These are phyloP conservation scores for Melolontha melolontha DNA, from an alignment of 2,888 invertebrate genomes.

Conservation along the genomic window DNA sequence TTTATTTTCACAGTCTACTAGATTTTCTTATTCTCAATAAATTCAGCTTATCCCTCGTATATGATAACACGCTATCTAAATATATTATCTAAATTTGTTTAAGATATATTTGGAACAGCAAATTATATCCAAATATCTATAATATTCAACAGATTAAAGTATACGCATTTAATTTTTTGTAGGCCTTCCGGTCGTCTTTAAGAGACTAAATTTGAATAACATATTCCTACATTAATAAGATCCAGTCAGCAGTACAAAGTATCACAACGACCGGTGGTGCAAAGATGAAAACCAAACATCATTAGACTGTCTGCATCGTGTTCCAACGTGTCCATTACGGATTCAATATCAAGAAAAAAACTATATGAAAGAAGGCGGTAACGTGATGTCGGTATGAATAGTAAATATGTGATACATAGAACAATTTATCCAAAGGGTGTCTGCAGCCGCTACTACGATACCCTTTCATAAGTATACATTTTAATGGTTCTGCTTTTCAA, in stretches of 20 bases:
- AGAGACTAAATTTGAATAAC: constrained; percentile 27
- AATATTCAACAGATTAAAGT: too few relatives aligned
- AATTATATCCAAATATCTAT: too few relatives aligned
- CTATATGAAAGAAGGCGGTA: constrained; percentile 51
- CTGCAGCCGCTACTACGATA: constrained; percentile 51
- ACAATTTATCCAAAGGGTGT: constrained; percentile 49
- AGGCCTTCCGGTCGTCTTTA: constrained; percentile 3
- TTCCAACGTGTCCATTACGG: constrained; percentile 51
- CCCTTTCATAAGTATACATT: constrained; percentile 49
- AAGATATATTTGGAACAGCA: too few relatives aligned
- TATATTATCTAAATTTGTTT: too few relatives aligned
- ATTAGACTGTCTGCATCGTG: constrained; percentile 52
- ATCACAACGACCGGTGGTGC: constrained; percentile 47
- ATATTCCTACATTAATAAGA: constrained; percentile 28
- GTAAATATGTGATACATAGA: constrained; percentile 40
- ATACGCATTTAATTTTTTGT: constrained; percentile 3
- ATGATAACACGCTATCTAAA: too few relatives aligned
- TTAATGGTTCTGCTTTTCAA: constrained; percentile 34
- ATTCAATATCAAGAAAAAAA: constrained; percentile 51
- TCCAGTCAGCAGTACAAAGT: constrained; percentile 44
- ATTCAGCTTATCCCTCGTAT: too few relatives aligned
- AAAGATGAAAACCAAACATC: constrained; percentile 52
- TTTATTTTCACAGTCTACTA: too few relatives aligned
- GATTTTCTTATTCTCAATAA: too few relatives aligned
- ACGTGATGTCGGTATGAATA: constrained; percentile 49